Evolutionary conservation across 2,797 vertebrate species (phyloP), one percentile per base, ranked within the genome.

Genomic region (Lateolabrax maculatus): DNA sequence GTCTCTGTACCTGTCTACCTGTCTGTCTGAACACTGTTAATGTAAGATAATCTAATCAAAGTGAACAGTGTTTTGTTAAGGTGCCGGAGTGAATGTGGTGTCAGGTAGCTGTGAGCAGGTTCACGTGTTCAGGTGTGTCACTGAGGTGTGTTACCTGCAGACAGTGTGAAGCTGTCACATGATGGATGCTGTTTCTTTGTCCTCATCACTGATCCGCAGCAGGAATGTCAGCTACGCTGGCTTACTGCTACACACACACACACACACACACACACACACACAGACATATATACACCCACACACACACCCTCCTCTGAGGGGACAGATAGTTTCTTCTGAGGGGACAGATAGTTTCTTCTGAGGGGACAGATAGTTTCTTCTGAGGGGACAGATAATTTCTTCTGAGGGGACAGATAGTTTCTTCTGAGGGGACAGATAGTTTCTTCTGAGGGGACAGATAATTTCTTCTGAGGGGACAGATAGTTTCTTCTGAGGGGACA

Each of bases 151-250:
- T 79, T 36, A 62, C 49, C 83, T 60, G 78, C 60, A 31, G 43
- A 67, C 62, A 34, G 61, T 44, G 71, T 64, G 52, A 68, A 67
- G n/a, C 34, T 48, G 63, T 83, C 84, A 86, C 85, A 89, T 91
- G 92, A 93, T 89, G 81, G 88, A 92, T 91, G 81, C 56, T 87
- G 84, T 89, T 84, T 82, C 79, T 81, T n/a, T 87, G 81, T 88
- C 83, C 83, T 85, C 18, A 7, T 71, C 84, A 79, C 71, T 88
- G 89, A 93, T 87, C 88, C 90, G 9, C 66, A 66, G 58, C 85
- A 81, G 79, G 92, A 92, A 91, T 93, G 84, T 78, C 72, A 87
- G 84, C 77, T 75, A 86, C 53, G 77, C 72, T 61, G 31, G 41
- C 31, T 37, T 27, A 51, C 21, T 37, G 63, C 46, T 21, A 41